These are phyloP conservation scores for Miltochrista miniata DNA, from an alignment of 2,888 invertebrate genomes.

Conservation along the genomic window DNA sequence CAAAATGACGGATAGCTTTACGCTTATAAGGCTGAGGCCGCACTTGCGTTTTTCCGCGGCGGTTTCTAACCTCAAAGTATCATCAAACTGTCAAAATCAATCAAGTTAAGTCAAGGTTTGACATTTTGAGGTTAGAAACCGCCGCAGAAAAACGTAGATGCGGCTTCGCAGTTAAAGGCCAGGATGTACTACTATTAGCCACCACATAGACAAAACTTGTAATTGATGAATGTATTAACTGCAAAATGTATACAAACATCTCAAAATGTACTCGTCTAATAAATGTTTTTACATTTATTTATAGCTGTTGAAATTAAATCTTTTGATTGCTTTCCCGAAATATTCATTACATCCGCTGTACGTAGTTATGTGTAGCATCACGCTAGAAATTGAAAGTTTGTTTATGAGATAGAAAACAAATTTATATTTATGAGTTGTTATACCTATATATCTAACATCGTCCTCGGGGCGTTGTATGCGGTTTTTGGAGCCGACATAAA, in stretches of 20 bases:
- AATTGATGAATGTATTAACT: not conserved
- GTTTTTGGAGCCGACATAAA: not conserved
- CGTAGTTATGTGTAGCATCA: not conserved
- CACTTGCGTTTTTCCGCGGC: too few relatives aligned
- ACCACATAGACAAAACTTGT: not conserved
- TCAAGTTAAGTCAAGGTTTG: too few relatives aligned
- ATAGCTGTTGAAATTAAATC: conserved; percentile 4
- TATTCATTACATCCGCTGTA: not conserved
- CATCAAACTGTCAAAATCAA: too few relatives aligned
- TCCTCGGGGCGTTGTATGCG: not conserved
- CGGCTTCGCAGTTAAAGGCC: too few relatives aligned
- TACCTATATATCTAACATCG: not conserved
- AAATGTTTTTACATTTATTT: not conserved
- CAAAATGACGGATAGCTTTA: too few relatives aligned
- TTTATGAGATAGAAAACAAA: conserved; percentile 2
- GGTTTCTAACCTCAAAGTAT: too few relatives aligned
- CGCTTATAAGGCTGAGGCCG: too few relatives aligned
- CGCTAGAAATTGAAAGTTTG: conserved; percentile 1
- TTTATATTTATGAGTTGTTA: conserved; percentile 6
- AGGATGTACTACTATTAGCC: too few relatives aligned
- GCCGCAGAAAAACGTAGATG: too few relatives aligned
- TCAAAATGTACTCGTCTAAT: not conserved
- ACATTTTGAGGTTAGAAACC: too few relatives aligned
- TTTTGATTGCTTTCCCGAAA: conserved; percentile 5
- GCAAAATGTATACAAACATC: not conserved